phyloP scores from a whole-genome alignment of 2,113 vertebrate genomes.

The Lipotes vexillifer region DNA sequence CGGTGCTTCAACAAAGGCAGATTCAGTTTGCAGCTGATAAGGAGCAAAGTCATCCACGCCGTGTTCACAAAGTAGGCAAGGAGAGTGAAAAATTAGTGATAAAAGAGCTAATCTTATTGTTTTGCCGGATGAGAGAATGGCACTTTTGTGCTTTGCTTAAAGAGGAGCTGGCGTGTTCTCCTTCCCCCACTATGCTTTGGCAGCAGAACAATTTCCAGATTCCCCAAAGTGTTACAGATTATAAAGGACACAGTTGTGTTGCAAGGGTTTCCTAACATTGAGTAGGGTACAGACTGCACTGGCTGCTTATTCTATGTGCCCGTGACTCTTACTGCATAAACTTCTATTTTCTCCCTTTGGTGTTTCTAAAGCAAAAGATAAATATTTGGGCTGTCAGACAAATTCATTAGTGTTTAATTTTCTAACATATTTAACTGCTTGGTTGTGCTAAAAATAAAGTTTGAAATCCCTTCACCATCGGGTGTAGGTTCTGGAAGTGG shows the following conservation, averaged over 20 bases:
- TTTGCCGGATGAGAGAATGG: slow-evolving; percentile 79
- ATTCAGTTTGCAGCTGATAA: slow-evolving; percentile 82
- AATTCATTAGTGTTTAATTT: slow-evolving; percentile 53
- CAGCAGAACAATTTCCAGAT: slow-evolving; percentile 79
- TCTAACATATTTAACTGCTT: background rate
- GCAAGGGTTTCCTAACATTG: slow-evolving; percentile 63
- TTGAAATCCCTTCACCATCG: background rate
- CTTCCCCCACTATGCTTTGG: slow-evolving; percentile 69
- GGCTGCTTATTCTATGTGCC: slow-evolving; percentile 10
- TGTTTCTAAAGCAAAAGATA: slow-evolving; percentile 35
- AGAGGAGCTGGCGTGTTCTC: slow-evolving; percentile 68
- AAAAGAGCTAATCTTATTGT: slow-evolving; percentile 85
- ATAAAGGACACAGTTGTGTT: slow-evolving; percentile 57
- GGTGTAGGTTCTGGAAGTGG: background rate
- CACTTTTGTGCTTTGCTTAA: slow-evolving; percentile 80
- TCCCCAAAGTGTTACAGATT: slow-evolving; percentile 70
- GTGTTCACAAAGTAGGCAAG: slow-evolving; percentile 82
- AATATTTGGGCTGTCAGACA: slow-evolving; percentile 42
- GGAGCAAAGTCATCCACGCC: slow-evolving; percentile 81
- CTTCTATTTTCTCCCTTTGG: slow-evolving; percentile 46
- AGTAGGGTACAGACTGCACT: slow-evolving; percentile 1
- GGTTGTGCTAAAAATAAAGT: slow-evolving; percentile 28
- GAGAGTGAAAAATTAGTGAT: slow-evolving; percentile 80
- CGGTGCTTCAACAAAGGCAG: slow-evolving; percentile 81
- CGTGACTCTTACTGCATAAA: background rate